A percentile compares a stretch with the other conserved stretches of the same genome.
These are phyloP conservation scores for Coracias cyanogaster DNA, from an alignment of 2,797 vertebrate genomes.

Conservation along the genomic window DNA sequence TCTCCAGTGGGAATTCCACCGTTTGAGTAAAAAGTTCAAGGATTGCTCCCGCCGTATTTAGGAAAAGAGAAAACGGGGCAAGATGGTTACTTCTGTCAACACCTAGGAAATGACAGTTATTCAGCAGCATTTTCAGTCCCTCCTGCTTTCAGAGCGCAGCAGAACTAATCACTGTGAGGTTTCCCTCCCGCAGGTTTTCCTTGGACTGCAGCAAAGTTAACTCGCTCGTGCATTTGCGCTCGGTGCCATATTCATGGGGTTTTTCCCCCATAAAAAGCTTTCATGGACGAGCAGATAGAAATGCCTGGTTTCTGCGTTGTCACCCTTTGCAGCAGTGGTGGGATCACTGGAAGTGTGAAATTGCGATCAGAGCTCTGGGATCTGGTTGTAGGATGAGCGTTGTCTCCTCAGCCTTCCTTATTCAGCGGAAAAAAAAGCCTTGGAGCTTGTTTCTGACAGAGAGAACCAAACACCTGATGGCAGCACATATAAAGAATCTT, in stretches of 20 bases:
- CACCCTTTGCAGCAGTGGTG: background rate
- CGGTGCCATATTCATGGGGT: background rate
- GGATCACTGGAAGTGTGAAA: background rate
- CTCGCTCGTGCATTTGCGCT: background rate
- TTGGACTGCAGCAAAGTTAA: background rate
- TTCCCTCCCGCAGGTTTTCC: background rate
- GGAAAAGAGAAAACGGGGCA: background rate
- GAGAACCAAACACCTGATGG: conserved; percentile 55
- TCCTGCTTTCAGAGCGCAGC: background rate
- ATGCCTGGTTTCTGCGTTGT: fast-evolving
- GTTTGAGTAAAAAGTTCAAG: background rate
- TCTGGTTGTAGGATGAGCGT: fast-evolving
- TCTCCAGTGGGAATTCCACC: conserved; percentile 10
- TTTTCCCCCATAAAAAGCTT: background rate
- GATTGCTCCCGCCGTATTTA: background rate
- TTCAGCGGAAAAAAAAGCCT: background rate
- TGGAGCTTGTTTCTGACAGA: background rate
- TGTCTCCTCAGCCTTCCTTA: background rate
- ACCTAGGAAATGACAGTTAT: background rate
- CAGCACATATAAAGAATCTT: conserved; percentile 37
- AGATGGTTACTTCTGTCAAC: background rate
- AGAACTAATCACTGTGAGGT: background rate
- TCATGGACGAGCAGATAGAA: background rate
- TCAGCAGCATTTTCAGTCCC: background rate
- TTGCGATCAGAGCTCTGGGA: background rate